Evolutionary conservation across 1,140 invertebrate species (phyloP), one percentile per base, ranked within the genome.

Genomic region (Pseudomyrmex flavicornis): DNA sequence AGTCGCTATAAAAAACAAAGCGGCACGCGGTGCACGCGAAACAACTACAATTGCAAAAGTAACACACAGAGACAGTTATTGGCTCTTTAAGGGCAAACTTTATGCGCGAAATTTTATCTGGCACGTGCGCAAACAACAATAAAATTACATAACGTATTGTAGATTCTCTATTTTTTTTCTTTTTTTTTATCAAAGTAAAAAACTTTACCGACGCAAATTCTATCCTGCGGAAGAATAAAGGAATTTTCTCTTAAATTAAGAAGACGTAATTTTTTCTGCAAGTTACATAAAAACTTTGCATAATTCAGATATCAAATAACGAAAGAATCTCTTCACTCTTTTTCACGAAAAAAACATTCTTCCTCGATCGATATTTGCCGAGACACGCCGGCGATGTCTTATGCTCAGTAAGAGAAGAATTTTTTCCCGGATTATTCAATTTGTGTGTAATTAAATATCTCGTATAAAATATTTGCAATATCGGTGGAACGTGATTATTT

Each of bases 391-490:
- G 35, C 17, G n/a, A 44, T n/a, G 8, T n/a, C 74, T 56, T 48
- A 17, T 8, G 10, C 5, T 54, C 15, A 65, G 74, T 26, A 35
- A 35, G 26, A 17, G 7, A 70, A 80, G 44, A 70, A 70, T 79
- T 70, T 73, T 80, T 59, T 72, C 44, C 66, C 66, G 26, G 54
- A 54, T 44, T 44, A 59, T 72, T 70, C 70, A 63, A 74, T 63
- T 65, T 52, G 79, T 46, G 77, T 50, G 50, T 46, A 82, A 75
- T 82, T 82, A 82, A 82, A 75, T 35, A 35, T 82, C 35, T 13
- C 70, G 72, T 65, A 82, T 54, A 75, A 75, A 75, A 82, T 80
- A 70, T 66, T 68, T 68, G 76, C 66, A 80, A 80, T 82, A 75
- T 82, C 59, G 70, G 58, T 7, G 79, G 70, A 75, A 75, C 56